Evolutionary conservation across 1,140 invertebrate species (phyloP).

Genomic region (Drosophila rhopaloa): DNA sequence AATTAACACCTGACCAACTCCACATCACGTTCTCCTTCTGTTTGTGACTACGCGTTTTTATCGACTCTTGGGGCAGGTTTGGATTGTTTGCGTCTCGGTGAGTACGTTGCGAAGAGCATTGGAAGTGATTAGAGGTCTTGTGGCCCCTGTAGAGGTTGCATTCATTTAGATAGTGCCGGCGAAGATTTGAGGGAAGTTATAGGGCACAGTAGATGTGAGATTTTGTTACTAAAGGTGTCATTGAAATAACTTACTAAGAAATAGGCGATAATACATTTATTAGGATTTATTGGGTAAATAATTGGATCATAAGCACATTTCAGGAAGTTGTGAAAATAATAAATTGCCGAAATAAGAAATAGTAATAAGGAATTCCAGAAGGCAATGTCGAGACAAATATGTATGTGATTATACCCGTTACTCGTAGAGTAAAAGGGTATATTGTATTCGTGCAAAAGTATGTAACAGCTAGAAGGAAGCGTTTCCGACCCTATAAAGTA

Average conservation of each 20-base stretch:
- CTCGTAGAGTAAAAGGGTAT: too few species aligned
- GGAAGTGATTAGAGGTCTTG: constrained; percentile 22
- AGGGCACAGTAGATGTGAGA: not conserved
- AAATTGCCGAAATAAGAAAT: not conserved
- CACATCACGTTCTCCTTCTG: constrained; percentile 14
- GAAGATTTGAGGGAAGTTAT: constrained; percentile 2
- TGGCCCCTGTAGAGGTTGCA: constrained; percentile 30
- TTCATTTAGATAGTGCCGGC: constrained; percentile 18
- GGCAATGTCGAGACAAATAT: too few species aligned
- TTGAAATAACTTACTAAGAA: not conserved
- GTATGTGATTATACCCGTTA: too few species aligned
- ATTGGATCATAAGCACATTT: too few species aligned
- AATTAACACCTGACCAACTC: constrained; percentile 43
- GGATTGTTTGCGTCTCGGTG: constrained; percentile 1
- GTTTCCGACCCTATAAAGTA: too few species aligned
- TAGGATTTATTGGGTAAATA: too few species aligned
- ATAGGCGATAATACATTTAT: too few species aligned
- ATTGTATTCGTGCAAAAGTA: too few species aligned
- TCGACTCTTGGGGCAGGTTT: constrained; percentile 19
- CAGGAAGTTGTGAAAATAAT: not conserved
- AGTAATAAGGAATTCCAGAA: too few species aligned
- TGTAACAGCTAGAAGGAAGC: too few species aligned
- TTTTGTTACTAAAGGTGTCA: not conserved
- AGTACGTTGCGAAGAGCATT: constrained; percentile 21
- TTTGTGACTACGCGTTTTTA: constrained; percentile 3